Base-by-base conservation (phyloP, 2,888 invertebrate genomes). In the Hybos culiciformis region DNA sequence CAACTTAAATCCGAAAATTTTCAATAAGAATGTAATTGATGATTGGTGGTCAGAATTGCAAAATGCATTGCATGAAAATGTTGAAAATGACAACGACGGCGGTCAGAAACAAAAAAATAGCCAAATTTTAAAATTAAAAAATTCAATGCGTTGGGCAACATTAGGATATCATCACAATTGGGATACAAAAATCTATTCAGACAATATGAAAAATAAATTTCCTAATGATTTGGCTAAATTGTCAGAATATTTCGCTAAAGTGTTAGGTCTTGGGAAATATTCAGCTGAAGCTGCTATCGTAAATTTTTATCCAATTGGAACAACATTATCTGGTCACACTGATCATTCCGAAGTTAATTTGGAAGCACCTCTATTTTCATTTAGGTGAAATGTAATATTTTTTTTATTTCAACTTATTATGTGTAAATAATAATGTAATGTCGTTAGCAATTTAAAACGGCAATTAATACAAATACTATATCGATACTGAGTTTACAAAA, bases 101-200 rank as follows among this genome's bases (percentile, higher is more conserved):
- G n/a, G n/a, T n/a, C n/a, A n/a, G n/a, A 17, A 19, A 26, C 2
- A 24, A 3, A 52, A 61, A 32, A 49, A 48, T 19, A 48, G 51
- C 18, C 50, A 52, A 8, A 44, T 41, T 3, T 50, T 53, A 52
- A 64, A 62, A 4, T 52, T 63, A 56, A 63, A 55, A 53, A 59
- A 51, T 46, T 70, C 52, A 46, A 63, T 98, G 53, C 70, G 97
- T 54, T 98, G 98, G 98, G 78, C 84, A 2, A 98, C 97, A 0
- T 66, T 97, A 26, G 98, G 98, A 12, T 96, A 94, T 61, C 97
- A 98, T 67, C 94, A 98, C 66, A 81, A 98, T 62, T 98, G 98
- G 97, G 81, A 92, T 56, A 85, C 88, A 42, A 98, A 97, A 74
- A 78, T 78, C 11, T 90, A 90, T 57, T 74, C 70, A 44, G 85